Conservation (phyloP, 2,888 invertebrate species). For the Parnassius mnemosyne region DNA sequence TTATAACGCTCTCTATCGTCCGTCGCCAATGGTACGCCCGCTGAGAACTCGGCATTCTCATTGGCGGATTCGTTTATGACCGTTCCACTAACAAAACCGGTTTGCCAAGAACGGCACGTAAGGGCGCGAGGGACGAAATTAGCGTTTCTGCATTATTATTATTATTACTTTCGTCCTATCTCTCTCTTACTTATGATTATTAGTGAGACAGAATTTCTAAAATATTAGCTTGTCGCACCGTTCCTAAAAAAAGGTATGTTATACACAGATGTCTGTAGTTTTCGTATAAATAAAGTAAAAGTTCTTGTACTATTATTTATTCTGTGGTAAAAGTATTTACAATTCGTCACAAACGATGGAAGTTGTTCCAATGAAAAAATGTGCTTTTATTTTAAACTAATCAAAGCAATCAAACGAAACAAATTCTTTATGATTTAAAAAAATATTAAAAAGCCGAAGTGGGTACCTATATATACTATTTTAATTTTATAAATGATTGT, state of each 20-base stretch:
- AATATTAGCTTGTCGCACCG: conserved; percentile 23
- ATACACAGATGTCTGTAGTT: conserved; percentile 14
- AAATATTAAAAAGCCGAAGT: no score
- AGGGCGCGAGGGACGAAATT: conserved; percentile 76
- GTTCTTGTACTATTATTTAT: no score
- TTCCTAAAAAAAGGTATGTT: background rate
- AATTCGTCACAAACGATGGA: no score
- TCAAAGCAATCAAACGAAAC: no score
- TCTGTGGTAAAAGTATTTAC: background rate
- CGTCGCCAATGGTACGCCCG: conserved; percentile 73
- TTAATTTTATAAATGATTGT: background rate
- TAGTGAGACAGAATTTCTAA: conserved; percentile 21
- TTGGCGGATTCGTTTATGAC: conserved; percentile 65
- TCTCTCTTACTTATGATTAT: conserved; percentile 40
- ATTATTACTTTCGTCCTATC: conserved; percentile 58
- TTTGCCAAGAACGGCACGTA: conserved; percentile 69
- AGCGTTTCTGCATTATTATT: conserved; percentile 54
- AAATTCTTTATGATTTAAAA: no score
- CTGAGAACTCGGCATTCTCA: conserved; percentile 45
- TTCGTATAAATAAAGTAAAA: conserved; percentile 1
- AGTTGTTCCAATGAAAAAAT: background rate
- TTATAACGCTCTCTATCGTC: conserved; percentile 53
- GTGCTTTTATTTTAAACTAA: no score
- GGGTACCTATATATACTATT: no score
- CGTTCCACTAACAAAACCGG: conserved; percentile 77